Conservation (phyloP, 2,113 vertebrate species). For the Theristicus caerulescens region DNA sequence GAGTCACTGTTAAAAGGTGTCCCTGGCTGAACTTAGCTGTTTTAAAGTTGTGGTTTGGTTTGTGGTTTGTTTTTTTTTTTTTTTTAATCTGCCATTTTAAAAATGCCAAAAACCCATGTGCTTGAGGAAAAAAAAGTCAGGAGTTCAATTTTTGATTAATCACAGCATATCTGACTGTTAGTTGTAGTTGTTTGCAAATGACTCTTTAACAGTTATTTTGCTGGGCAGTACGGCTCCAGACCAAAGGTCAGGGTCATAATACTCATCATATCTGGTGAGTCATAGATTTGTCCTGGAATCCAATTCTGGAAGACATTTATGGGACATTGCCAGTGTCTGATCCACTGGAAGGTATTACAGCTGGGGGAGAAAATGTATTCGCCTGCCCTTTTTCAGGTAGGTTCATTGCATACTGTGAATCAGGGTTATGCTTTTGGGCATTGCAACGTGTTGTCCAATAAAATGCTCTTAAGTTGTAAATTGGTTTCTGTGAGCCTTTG, state of each 20-base stretch:
- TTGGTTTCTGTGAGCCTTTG: not conserved
- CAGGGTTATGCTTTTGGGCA: not conserved
- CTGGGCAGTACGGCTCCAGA: not conserved
- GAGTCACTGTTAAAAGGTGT: not conserved
- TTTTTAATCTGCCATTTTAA: not conserved
- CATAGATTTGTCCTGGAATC: slow-evolving; percentile 46
- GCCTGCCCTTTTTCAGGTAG: not conserved
- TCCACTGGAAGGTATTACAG: not conserved
- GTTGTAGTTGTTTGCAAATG: not conserved
- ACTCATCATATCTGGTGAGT: slow-evolving; percentile 40
- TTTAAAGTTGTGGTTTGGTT: not conserved
- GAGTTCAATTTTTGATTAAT: not conserved
- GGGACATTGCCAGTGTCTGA: not conserved
- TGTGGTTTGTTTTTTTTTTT: not conserved
- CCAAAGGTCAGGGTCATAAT: slow-evolving; percentile 45
- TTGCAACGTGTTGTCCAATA: not conserved
- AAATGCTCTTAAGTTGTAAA: not conserved
- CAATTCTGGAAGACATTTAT: slow-evolving; percentile 24
- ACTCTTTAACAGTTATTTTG: not conserved
- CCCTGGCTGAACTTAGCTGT: not conserved
- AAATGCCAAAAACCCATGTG: not conserved
- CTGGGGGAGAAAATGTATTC: not conserved
- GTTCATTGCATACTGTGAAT: not conserved
- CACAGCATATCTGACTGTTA: not conserved
- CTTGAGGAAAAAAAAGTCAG: not conserved